Evolutionary conservation across 2,888 invertebrate genomes (phyloP), one percentile per base, ranked within the genome.

Genomic region (Harpalus rufipes): DNA sequence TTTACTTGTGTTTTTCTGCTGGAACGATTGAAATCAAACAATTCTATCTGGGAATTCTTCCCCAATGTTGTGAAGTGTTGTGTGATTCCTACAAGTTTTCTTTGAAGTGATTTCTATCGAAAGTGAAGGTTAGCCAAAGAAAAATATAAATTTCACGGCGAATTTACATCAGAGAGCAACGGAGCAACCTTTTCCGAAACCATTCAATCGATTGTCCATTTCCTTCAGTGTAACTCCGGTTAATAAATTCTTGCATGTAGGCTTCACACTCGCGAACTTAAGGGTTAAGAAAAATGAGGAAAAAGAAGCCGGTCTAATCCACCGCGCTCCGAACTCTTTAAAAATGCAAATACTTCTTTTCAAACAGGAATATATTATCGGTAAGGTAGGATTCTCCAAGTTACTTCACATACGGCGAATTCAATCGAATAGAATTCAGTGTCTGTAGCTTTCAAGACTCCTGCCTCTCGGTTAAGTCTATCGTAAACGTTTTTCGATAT

Each of bases 401-500:
- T 12, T 51, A 51, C 44, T 51, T 51, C 44, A 12, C 10, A 51
- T 51, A 51, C 44, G 12, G 56, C 44, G 10, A 51, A 51, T 51
- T 4, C 44, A 12, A 0, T 10, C 6, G 56, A 10, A 56, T 10
- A 56, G 5, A 56, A 2, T 16, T 16, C 7, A 16, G 16, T 59
- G 59, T 59, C 56, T 59, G 59, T 1, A 14, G 10, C 6, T 51
- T 51, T 51, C 1, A 8, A 12, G 12, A 51, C 8, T 61, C 59
- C 16, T 10, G 8, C 18, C 14, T 21, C 5, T 7, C 59, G 59
- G 21, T 68, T 74, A 74, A 68, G 32, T 68, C 68, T 68, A 68
- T 39, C 68, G 39, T 68, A 76, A 78, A 78, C 78, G 78, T 78
- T 78, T 78, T 78, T 58, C 78, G 78, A 78, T 78, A 78, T 78